These are phyloP conservation scores for Phocoena phocoena DNA, from an alignment of 2,113 vertebrate species.

Conservation along the genomic window DNA sequence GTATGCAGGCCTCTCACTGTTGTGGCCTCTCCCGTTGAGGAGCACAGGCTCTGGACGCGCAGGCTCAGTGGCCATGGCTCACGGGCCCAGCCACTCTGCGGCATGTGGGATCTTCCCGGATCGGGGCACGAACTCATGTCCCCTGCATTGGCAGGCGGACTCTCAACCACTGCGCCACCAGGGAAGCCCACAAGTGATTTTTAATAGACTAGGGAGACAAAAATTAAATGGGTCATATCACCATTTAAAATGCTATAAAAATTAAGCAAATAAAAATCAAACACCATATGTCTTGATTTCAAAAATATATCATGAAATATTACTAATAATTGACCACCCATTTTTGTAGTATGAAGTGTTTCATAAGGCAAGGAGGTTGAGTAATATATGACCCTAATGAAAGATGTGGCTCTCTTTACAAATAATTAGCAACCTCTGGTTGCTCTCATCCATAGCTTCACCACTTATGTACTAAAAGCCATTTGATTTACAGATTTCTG, in stretches of 20 bases:
- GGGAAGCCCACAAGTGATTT: background rate
- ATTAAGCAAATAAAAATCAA: background rate
- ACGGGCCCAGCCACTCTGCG: too few species aligned
- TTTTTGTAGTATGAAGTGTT: constrained; percentile 39
- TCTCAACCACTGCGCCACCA: too few species aligned
- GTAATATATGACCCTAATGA: background rate
- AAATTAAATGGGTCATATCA: background rate
- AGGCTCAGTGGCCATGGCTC: too few species aligned
- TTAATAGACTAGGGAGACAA: background rate
- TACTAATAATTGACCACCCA: background rate
- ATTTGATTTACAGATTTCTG: background rate
- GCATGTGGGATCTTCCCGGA: too few species aligned
- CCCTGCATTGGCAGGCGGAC: too few species aligned
- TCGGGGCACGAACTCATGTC: too few species aligned
- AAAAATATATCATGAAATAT: background rate
- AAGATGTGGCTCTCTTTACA: background rate
- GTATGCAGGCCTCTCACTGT: too few species aligned
- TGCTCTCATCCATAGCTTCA: background rate
- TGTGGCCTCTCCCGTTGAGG: too few species aligned
- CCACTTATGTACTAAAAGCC: background rate
- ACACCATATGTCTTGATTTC: background rate
- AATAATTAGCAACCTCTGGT: background rate
- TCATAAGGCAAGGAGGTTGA: background rate
- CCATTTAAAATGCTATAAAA: background rate
- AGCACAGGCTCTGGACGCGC: too few species aligned